Evolutionary conservation across 2,113 vertebrate genomes (phyloP), one percentile per base, ranked within the genome.

Genomic region (Thamnophis sirtalis): DNA sequence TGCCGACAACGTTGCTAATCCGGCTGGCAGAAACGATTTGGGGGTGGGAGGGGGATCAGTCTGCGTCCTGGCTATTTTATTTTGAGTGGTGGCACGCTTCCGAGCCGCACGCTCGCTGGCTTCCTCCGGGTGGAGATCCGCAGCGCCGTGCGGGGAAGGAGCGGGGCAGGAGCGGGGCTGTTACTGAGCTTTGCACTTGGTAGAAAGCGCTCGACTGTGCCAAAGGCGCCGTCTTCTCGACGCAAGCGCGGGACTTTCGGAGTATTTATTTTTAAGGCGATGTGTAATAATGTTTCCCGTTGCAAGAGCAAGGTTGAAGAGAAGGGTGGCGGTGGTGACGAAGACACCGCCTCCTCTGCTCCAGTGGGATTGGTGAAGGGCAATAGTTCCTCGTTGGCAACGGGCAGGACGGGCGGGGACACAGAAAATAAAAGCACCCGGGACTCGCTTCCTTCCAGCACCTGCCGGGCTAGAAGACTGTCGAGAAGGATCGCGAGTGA

Each of bases 361-460:
- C 22, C 89, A 54, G 17, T 4, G 33, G 73, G 73, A 80, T 80
- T 43, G 73, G 33, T 21, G 73, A 33, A 43, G 22, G 53, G 53
- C 53, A 8, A 1, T 48, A 5, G 17, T 86, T 60, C 93, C 95
- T 89, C 43, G 13, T 92, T 96, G 95, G 96, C 95, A 94, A 91
- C 92, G 4, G 22, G 1, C 89, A 43, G 5, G 3, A 21, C 8
- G 21, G 0, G 87, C 60, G 92, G 73, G 33, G 33, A 80, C 7
- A 55, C 90, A 92, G 91, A 84, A 93, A 94, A 94, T 55, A 91
- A 94, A 94, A 95, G 84, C 85, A 60, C 2, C 94, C 94, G 91
- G 88, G 26, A 56, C 15, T 43, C 22, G 48, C 92, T 60, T 28
- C 8, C 53, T 91, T 22, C 28, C 48, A 91, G 50, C 92, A 84